These are phyloP conservation scores for Plebejus argus DNA, from an alignment of 2,888 invertebrate genomes.

Conservation along the genomic window DNA sequence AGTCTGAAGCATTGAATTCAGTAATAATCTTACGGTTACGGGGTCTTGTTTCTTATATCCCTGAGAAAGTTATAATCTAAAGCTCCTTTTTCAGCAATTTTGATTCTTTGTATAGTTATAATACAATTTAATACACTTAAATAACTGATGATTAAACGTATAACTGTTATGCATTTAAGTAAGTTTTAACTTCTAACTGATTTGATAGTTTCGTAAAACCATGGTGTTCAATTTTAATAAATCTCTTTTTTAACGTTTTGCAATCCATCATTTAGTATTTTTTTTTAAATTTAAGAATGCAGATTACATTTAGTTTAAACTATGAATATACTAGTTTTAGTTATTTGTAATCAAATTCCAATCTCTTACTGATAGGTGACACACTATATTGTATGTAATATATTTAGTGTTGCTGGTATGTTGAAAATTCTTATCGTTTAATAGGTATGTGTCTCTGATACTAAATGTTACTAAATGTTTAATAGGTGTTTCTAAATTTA, in stretches of 20 bases:
- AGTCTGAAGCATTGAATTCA: not conserved
- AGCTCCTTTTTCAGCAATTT: not conserved
- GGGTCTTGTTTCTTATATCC: not conserved
- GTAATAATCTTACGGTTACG: not conserved
- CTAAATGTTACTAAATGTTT: constrained; percentile 30
- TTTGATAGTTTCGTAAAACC: not conserved
- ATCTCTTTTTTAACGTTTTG: not conserved
- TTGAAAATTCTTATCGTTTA: constrained; percentile 8
- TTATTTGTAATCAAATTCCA: constrained; percentile 6
- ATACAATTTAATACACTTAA: not conserved
- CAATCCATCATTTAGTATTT: not conserved
- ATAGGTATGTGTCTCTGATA: constrained; percentile 13
- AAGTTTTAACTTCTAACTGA: not conserved
- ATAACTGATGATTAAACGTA: not conserved
- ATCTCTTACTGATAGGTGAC: not conserved
- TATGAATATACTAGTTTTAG: not conserved
- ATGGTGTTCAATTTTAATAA: not conserved
- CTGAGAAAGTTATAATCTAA: not conserved
- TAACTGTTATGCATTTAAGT: not conserved
- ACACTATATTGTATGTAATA: not conserved
- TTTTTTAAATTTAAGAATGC: not conserved
- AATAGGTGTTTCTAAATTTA: constrained; percentile 28
- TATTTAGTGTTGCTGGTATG: not conserved
- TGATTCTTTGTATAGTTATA: not conserved
- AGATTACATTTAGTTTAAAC: not conserved